Evolutionary conservation across 2,888 invertebrate genomes (phyloP).

Genomic region (Drosophila glabriapex): DNA sequence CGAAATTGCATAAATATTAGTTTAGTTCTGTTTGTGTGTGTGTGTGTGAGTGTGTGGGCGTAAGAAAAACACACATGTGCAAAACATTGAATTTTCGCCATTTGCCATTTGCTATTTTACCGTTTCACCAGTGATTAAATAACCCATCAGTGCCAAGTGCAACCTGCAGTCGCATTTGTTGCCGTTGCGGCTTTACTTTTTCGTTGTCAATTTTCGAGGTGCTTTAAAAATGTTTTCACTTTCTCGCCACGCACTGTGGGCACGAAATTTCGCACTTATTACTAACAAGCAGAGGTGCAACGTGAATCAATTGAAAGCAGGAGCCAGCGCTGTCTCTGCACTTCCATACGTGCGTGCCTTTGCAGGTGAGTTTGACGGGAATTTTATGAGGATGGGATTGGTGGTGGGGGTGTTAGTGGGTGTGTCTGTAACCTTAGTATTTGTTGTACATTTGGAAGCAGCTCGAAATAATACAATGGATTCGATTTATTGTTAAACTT

Average conservation of each 20-base stretch:
- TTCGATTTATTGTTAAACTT: constrained; percentile 30
- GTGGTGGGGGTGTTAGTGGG: not conserved
- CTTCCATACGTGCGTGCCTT: constrained; percentile 49
- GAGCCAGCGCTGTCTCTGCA: constrained; percentile 40
- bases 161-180: constrained; percentile 38
- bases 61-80: constrained; percentile 22
- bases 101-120: constrained; percentile 20
- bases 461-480: constrained; percentile 20
- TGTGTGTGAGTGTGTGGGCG: constrained; percentile 19
- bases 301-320: constrained; percentile 40
- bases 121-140: constrained; percentile 65
- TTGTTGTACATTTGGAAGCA: constrained; percentile 2
- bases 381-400: constrained; percentile 7
- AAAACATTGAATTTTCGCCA: constrained; percentile 69
- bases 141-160: constrained; percentile 69
- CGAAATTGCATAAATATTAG: constrained; percentile 63
- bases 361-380: constrained; percentile 57
- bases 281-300: constrained; percentile 41
- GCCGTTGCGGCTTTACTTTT: constrained; percentile 23
- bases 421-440: not conserved
- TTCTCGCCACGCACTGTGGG: constrained; percentile 69
- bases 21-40: constrained; percentile 24
- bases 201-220: constrained; percentile 58
- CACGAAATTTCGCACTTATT: constrained; percentile 65
- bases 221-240: constrained; percentile 79